A percentile compares a stretch with the other conserved stretches of the same genome.
Conservation (phyloP, 2,888 invertebrate species). For the Lutraria lutraria region DNA sequence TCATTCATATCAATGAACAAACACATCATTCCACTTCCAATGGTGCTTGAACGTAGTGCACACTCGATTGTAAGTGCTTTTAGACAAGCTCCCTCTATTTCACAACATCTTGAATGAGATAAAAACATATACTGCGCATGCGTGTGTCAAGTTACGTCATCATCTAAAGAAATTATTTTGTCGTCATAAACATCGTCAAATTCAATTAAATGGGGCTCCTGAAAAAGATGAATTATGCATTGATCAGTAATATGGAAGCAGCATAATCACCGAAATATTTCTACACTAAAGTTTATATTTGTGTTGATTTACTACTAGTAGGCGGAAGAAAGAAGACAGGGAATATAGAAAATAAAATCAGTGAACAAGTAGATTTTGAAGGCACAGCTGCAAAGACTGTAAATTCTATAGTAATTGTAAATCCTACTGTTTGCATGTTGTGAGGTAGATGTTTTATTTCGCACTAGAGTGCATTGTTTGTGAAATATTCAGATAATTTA, state of each 20-base stretch:
- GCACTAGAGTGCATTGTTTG: too few relatives aligned
- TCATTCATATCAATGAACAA: not conserved
- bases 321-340: too few relatives aligned
- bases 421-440: too few relatives aligned
- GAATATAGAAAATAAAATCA: too few relatives aligned
- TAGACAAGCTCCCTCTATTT: not conserved
- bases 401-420: too few relatives aligned
- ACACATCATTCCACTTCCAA: not conserved
- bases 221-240: slow-evolving; percentile 37
- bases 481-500: too few relatives aligned
- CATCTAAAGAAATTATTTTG: slow-evolving; percentile 57
- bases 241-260: not conserved
- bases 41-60: not conserved
- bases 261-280: not conserved
- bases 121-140: not conserved
- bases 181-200: slow-evolving; percentile 57
- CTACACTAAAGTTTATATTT: too few relatives aligned
- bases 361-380: too few relatives aligned
- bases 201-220: slow-evolving; percentile 65
- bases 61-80: not conserved
- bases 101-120: slow-evolving; percentile 29
- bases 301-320: too few relatives aligned
- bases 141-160: slow-evolving; percentile 50
- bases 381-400: too few relatives aligned
- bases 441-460: too few relatives aligned